These are phyloP conservation scores for Stichodactyla mertensii DNA, from an alignment of 64 coral and sea anemone genomes.

Conservation along the genomic window DNA sequence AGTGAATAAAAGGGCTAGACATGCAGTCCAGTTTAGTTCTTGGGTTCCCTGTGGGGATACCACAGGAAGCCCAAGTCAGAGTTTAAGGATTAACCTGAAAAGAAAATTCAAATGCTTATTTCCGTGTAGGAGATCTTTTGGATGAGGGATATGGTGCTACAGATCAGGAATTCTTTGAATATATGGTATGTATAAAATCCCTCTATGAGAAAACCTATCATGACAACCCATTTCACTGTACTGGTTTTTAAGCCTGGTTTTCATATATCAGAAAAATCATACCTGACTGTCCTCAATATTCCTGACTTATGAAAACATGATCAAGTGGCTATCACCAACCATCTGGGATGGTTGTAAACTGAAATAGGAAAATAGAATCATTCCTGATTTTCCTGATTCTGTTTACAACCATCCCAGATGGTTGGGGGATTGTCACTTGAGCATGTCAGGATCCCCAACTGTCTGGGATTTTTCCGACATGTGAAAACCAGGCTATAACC, in stretches of 20 bases:
- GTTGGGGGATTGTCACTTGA: too few relatives aligned
- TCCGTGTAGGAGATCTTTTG: constrained; percentile 50
- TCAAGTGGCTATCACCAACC: too few relatives aligned
- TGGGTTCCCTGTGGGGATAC: not conserved
- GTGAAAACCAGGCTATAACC: too few relatives aligned
- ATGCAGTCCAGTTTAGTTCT: not conserved
- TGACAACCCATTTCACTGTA: not conserved
- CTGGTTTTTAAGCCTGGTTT: not conserved
- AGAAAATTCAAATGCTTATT: not conserved
- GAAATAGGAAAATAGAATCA: too few relatives aligned
- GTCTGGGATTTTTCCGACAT: too few relatives aligned
- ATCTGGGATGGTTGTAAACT: too few relatives aligned
- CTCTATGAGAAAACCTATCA: not conserved
- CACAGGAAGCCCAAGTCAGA: not conserved
- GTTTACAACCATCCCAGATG: too few relatives aligned
- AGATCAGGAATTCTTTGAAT: constrained; percentile 52
- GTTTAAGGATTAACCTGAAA: not conserved
- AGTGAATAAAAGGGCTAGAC: not conserved
- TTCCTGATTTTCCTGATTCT: too few relatives aligned
- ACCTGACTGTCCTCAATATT: too few relatives aligned
- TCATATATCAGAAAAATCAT: too few relatives aligned
- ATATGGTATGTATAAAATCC: constrained; percentile 29
- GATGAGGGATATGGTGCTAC: constrained; percentile 74
- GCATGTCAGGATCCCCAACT: too few relatives aligned
- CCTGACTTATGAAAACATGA: too few relatives aligned